phyloP scores from a whole-genome alignment of 2,113 vertebrate species.

The Rhipidura dahli region DNA sequence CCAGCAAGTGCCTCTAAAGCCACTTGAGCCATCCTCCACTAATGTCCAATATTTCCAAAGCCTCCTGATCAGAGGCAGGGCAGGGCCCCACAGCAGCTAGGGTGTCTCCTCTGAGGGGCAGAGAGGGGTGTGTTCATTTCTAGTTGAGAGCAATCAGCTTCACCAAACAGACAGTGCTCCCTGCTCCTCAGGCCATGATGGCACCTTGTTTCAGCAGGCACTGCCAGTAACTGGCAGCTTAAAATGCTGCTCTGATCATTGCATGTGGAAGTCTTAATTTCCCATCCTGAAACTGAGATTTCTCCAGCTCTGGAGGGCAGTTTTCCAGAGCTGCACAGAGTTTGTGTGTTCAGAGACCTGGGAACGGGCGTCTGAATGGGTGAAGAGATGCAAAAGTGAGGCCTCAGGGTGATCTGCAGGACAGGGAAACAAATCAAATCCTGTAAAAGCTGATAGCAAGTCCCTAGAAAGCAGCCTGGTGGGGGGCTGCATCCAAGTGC shows the following conservation, averaged over 20 bases:
- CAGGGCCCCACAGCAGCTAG: not conserved
- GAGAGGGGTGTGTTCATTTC: fast-evolving
- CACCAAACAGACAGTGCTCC: not conserved
- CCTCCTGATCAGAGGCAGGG: not conserved
- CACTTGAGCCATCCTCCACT: not conserved
- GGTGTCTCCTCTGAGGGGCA: fast-evolving
- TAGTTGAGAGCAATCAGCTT: not conserved
- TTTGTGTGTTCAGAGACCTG: fast-evolving
- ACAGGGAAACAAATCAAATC: not conserved
- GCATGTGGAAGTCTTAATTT: not conserved
- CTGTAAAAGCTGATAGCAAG: not conserved
- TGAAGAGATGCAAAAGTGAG: not conserved
- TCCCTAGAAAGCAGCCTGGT: not conserved
- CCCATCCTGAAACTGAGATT: not conserved
- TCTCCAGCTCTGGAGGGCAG: not conserved
- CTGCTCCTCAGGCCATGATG: not conserved
- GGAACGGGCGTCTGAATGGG: not conserved
- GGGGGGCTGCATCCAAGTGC: fast-evolving
- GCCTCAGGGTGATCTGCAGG: not conserved
- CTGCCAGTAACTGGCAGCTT: not conserved
- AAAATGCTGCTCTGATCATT: not conserved
- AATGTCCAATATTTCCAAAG: fast-evolving
- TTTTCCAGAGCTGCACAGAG: not conserved
- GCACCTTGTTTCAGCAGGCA: not conserved
- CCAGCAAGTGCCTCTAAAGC: not conserved